phyloP scores from a whole-genome alignment of 2,113 vertebrate species.

The Ivindomyrus marchei region DNA sequence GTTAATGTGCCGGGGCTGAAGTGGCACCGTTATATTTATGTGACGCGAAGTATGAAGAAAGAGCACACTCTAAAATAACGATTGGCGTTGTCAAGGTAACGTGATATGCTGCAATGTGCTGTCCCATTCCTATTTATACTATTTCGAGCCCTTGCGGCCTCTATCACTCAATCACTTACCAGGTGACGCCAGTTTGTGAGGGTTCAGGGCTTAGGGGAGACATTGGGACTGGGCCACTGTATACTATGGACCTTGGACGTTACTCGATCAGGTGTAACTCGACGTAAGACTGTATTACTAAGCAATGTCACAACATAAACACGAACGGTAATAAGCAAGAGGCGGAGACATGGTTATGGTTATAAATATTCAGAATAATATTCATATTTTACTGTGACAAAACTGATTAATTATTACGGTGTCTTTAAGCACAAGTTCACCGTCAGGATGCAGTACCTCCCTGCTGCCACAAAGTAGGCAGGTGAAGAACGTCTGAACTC shows the following conservation, averaged over 20 bases:
- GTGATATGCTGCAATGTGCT: background rate
- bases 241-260: background rate
- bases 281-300: background rate
- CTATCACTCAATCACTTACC: background rate
- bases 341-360: background rate
- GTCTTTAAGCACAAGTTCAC: conserved; percentile 50
- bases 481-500: background rate
- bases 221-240: background rate
- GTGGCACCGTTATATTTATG: background rate
- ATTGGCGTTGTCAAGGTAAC: background rate
- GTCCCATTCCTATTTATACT: background rate
- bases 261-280: background rate
- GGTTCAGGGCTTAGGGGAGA: background rate
- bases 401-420: conserved; percentile 55
- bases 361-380: conserved; percentile 31
- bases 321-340: background rate
- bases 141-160: background rate
- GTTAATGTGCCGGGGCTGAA: background rate
- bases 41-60: background rate
- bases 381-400: conserved; percentile 58
- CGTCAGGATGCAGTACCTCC: conserved; percentile 38
- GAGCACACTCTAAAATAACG: background rate
- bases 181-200: background rate
- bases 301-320: background rate
- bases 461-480: background rate